phyloP scores from a whole-genome alignment of 2,888 invertebrate genomes.

The Sphaerophoria rueppellii region DNA sequence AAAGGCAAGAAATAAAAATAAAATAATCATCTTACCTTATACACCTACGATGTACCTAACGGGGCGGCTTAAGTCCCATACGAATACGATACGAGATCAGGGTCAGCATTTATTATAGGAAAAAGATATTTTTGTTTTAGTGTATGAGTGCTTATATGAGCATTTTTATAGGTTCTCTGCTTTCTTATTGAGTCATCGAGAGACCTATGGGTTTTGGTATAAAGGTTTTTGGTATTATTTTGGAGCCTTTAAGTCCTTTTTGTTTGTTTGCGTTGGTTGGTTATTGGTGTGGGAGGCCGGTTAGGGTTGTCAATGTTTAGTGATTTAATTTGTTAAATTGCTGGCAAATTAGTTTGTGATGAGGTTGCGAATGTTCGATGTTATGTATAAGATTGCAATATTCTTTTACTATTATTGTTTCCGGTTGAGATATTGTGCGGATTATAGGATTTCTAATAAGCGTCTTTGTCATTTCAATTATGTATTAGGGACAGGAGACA shows the following conservation, averaged over 20 bases:
- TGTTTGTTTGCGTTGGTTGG: constrained; percentile 2
- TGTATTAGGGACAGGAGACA: neutral
- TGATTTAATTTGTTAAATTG: constrained; percentile 62
- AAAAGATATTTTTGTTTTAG: neutral
- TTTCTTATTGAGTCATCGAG: neutral
- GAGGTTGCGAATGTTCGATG: constrained; percentile 29
- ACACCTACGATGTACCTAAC: neutral
- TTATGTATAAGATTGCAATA: constrained; percentile 14
- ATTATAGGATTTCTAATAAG: constrained; percentile 17
- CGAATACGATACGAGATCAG: constrained; percentile 21
- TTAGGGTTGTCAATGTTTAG: constrained; percentile 23
- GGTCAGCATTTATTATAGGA: constrained; percentile 46
- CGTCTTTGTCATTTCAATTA: constrained; percentile 13
- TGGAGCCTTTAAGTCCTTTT: neutral
- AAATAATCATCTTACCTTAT: constrained; percentile 27
- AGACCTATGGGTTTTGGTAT: neutral
- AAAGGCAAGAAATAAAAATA: constrained; percentile 33
- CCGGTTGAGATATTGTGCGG: constrained; percentile 25
- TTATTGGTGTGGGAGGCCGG: constrained; percentile 4
- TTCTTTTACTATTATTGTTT: constrained; percentile 33
- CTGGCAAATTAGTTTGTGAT: constrained; percentile 54
- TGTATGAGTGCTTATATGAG: neutral
- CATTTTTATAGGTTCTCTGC: constrained; percentile 11
- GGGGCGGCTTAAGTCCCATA: constrained; percentile 5
- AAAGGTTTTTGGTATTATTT: constrained; percentile 2